Evolutionary conservation across 92 coral and sea anemone genomes (phyloP).

Genomic region (Phenganax marumi): DNA sequence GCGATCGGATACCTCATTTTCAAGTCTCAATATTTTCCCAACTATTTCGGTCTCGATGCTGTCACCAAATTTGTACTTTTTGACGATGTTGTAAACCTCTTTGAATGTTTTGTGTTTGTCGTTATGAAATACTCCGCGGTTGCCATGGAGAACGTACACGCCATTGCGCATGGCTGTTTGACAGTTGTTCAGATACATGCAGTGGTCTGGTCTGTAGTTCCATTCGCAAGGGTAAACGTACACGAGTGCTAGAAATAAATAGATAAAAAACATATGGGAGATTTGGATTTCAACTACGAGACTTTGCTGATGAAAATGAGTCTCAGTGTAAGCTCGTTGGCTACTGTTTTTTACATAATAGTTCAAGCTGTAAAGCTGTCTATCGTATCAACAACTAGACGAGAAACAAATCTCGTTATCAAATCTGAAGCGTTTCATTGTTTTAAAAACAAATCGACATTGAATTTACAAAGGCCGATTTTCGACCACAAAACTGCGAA

Average conservation of each 20-base stretch:
- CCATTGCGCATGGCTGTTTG: conserved; percentile 67
- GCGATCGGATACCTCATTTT: background rate
- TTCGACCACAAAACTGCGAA: too few relatives aligned
- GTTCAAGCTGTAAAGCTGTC: too few relatives aligned
- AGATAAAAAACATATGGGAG: background rate
- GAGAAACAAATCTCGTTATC: too few relatives aligned
- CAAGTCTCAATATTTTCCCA: background rate
- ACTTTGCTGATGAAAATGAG: background rate
- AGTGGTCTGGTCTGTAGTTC: conserved; percentile 98
- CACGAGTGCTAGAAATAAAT: conserved; percentile 60
- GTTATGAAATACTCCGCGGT: conserved; percentile 76
- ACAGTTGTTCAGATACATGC: conserved; percentile 92
- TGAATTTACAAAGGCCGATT: too few relatives aligned
- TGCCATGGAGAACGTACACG: conserved; percentile 91
- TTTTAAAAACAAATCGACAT: too few relatives aligned
- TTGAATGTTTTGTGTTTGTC: conserved; percentile 69
- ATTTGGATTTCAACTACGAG: background rate
- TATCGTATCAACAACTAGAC: too few relatives aligned
- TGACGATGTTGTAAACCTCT: conserved; percentile 64
- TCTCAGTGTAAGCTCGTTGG: background rate
- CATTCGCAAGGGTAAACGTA: conserved; percentile 80
- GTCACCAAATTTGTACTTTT: conserved; percentile 64
- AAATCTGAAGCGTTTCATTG: too few relatives aligned
- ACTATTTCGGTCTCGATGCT: conserved; percentile 27
- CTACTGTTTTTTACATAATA: background rate